Evolutionary conservation across 1,140 invertebrate species (phyloP), one percentile per base, ranked within the genome.

Genomic region (Diabrotica undecimpunctata): DNA sequence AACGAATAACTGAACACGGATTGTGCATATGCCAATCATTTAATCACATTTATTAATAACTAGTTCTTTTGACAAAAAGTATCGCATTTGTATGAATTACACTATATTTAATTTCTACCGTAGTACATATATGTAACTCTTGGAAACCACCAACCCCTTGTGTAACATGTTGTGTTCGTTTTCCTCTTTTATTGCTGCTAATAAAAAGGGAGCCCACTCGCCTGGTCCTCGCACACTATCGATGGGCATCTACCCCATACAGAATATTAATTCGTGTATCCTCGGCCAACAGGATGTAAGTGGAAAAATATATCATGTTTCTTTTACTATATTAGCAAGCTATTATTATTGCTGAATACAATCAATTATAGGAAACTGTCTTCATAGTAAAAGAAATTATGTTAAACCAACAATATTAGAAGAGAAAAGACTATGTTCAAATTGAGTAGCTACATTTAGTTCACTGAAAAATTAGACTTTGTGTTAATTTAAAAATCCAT

Each of bases 231-330:
- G 91, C 78, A 88, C 88, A 75, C 86, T 91, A 68, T 90, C 91
- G 70, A 90, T 94, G 88, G 93, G 92, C 72, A 85, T 90, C 79
- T 94, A 90, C 82, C 92, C 90, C 73, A 89, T 94, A 80, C 88
- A 93, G 83, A 88, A 87, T 82, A 85, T 95, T 80, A 88, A 88
- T 80, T 94, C 92, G 75, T 86, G 87, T 83, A 91, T 94, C 79
- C 85, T 92, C 80, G 86, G 88, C 80, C 88, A 88, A 79, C 85
- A 91, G 79, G 88, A 93, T 85, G 93, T 95, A 92, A 95, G 92
- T 93, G 54, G 64, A 62, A 62, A 37, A 41, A 38, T 36, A 25
- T 54, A 11, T 36, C 6, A 6, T 55, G 7, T 14, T 25, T 61
- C 35, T 66, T 12, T 35, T 56, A 56, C 8, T 58, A 50, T 54